These are phyloP conservation scores for Eutolmus rufibarbis DNA, from an alignment of 2,888 invertebrate genomes.

Conservation along the genomic window DNA sequence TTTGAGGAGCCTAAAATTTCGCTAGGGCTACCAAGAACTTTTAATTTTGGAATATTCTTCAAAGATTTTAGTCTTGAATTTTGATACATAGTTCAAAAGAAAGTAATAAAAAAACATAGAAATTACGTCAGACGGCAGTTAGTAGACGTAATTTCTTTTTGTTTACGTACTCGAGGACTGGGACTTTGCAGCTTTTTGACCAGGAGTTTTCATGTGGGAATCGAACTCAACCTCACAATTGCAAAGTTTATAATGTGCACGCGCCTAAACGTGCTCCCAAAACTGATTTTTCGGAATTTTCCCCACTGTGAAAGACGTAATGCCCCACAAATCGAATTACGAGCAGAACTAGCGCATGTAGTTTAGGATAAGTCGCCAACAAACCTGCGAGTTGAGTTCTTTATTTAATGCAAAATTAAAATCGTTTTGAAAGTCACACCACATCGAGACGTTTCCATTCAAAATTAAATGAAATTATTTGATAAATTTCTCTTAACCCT, in stretches of 20 bases:
- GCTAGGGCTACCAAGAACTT: too few relatives aligned
- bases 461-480: background rate
- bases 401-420: background rate
- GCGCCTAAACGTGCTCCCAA: background rate
- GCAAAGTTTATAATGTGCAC: background rate
- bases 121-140: too few relatives aligned
- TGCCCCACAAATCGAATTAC: background rate
- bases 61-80: too few relatives aligned
- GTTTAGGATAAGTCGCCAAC: background rate
- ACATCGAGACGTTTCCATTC: background rate
- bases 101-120: too few relatives aligned
- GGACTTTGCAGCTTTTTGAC: too few relatives aligned
- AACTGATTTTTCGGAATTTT: background rate
- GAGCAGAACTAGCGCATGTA: background rate
- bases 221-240: too few relatives aligned
- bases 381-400: background rate
- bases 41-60: too few relatives aligned
- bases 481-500: background rate
- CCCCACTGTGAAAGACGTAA: background rate
- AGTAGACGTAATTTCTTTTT: too few relatives aligned
- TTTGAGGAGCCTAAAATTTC: too few relatives aligned
- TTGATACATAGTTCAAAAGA: too few relatives aligned
- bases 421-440: background rate
- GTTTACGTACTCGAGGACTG: too few relatives aligned
- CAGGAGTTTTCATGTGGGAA: too few relatives aligned